Base-by-base conservation (phyloP, 2,113 vertebrate species). In the Coturnix japonica region DNA sequence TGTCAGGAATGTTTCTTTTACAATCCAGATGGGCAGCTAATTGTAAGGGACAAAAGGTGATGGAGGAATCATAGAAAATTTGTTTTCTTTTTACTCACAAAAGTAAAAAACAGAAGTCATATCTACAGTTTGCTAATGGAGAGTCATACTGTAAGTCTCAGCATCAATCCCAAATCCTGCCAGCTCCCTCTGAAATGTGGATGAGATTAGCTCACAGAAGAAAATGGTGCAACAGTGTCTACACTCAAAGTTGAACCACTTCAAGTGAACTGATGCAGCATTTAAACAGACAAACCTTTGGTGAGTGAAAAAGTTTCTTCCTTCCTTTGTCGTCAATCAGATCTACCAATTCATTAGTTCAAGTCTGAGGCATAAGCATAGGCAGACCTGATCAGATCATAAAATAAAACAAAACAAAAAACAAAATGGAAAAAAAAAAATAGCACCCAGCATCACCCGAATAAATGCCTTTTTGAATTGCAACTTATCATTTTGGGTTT, bases 221-320 rank as follows among this genome's bases (percentile, higher is more conserved):
- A 87, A 59, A 89, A 93, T 85, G 91, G 75, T 85, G 94, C 92
- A 95, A 93, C 92, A 95, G 92, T 56, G 35, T 92, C 51, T 76
- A 39, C 57, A 89, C 89, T 94, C 92, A 95, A 96, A 96, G 92
- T 44, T 87, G 84, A 85, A 70, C 30, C 46, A 74, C 89, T 93
- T 95, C 22, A 93, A 96, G 91, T 85, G 89, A 90, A 95, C 89
- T 95, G 89, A 80, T 92, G 87, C 92, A 95, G 95, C 90, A 93
- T 92, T 88, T 96, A 89, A 89, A 95, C 92, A 96, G 95, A 94
- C 60, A 94, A 87, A 92, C 78, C 96, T 96, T 96, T 96, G 95
- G 95, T 95, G 87, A 96, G 75, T 93, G 91, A 95, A 91, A 92
- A 94, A 92, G 67, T 75, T 91, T 82, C 81, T 64, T 87, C 90